Evolutionary conservation across 2,888 invertebrate species (phyloP).

Genomic region (Rhagonycha lutea): DNA sequence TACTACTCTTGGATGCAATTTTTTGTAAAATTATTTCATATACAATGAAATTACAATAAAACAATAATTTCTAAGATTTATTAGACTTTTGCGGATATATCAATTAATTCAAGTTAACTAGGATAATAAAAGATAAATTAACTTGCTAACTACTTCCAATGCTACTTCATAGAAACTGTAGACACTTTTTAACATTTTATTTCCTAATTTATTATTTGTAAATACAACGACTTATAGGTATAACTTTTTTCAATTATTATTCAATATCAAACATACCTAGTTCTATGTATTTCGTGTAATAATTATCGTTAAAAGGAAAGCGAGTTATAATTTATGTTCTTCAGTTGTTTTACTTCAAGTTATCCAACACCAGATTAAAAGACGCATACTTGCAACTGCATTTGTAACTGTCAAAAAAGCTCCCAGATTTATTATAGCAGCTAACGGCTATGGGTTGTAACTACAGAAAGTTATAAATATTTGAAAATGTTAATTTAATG

Average conservation of each 20-base stretch:
- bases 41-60: background rate
- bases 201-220: too few species aligned
- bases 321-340: conserved; percentile 24
- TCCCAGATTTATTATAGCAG: conserved; percentile 30
- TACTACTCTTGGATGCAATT: conserved; percentile 7
- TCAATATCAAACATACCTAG: background rate
- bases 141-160: too few species aligned
- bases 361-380: conserved; percentile 28
- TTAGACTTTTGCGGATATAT: background rate
- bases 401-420: conserved; percentile 32
- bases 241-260: too few species aligned
- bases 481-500: conserved; percentile 27
- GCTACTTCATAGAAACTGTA: too few species aligned
- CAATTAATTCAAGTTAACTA: background rate
- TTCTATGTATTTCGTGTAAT: background rate
- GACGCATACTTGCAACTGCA: conserved; percentile 31
- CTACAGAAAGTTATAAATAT: conserved; percentile 26
- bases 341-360: conserved; percentile 28
- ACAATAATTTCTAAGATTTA: background rate
- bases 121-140: too few species aligned
- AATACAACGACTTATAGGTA: too few species aligned
- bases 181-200: too few species aligned
- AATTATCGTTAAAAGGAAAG: background rate
- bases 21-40: background rate
- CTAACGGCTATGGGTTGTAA: conserved; percentile 31